Evolutionary conservation across 2,113 vertebrate species (phyloP).

Genomic region (Cavia aperea): DNA sequence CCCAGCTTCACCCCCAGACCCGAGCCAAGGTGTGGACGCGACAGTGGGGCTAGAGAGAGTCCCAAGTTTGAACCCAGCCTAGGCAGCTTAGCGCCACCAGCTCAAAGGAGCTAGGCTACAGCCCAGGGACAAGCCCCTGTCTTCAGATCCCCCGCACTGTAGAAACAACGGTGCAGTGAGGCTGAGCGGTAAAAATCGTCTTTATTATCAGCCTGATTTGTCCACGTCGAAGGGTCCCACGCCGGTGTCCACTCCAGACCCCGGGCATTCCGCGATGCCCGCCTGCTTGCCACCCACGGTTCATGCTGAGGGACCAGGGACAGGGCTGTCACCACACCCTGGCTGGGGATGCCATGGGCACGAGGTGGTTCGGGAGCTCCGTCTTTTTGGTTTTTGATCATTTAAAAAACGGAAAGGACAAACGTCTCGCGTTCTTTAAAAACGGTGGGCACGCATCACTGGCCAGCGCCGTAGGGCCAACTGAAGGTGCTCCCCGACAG

Average conservation of each 20-base stretch:
- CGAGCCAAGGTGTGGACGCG: neutral
- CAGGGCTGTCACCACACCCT: neutral
- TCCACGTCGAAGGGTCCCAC: slow-evolving; percentile 57
- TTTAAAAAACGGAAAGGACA: slow-evolving; percentile 63
- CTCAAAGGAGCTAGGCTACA: neutral
- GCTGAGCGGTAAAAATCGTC: slow-evolving; percentile 46
- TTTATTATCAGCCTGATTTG: slow-evolving; percentile 68
- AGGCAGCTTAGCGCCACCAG: neutral
- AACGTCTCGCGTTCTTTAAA: slow-evolving; percentile 64
- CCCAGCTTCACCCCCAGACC: neutral
- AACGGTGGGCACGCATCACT: slow-evolving; percentile 69
- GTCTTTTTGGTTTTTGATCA: slow-evolving; percentile 67
- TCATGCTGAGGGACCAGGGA: neutral
- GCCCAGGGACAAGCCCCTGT: neutral
- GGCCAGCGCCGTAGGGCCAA: slow-evolving; percentile 91
- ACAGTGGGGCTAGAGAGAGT: too few species aligned
- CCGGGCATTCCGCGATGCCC: neutral
- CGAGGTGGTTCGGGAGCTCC: neutral
- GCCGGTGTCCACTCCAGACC: slow-evolving; percentile 26
- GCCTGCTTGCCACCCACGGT: neutral
- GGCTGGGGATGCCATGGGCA: neutral
- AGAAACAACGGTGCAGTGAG: neutral
- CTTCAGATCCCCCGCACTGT: neutral
- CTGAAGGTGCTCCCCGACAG: slow-evolving; percentile 94
- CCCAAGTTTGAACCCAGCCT: neutral